A percentile compares a stretch with the other conserved stretches of the same genome.
Conservation (phyloP, 2,113 vertebrate species). For the Phalacrocorax pelagicus region DNA sequence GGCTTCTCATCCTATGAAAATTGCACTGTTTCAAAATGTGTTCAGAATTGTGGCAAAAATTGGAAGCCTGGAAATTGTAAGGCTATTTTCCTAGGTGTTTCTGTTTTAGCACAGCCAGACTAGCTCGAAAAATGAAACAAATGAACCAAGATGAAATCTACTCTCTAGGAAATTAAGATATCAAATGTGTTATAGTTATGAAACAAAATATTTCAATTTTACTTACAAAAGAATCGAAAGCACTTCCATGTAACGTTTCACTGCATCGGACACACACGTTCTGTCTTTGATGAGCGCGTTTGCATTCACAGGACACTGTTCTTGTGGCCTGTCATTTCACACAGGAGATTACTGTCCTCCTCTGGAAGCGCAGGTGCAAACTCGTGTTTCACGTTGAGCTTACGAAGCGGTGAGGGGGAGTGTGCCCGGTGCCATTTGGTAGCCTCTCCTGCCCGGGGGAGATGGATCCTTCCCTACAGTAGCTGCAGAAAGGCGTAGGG, state of each 20-base stretch:
- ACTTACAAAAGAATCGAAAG: neutral
- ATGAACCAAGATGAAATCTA: neutral
- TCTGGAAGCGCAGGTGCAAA: neutral
- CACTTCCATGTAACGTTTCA: neutral
- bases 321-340: neutral
- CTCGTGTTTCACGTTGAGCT: neutral
- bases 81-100: neutral
- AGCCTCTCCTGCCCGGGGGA: neutral
- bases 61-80: neutral
- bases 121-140: neutral
- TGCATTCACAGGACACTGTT: neutral
- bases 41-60: neutral
- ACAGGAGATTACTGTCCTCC: neutral
- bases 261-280: accelerated
- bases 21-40: neutral
- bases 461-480: neutral
- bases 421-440: neutral
- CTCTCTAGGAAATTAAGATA: neutral
- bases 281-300: neutral
- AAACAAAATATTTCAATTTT: neutral
- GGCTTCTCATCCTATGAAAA: neutral
- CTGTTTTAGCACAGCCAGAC: neutral
- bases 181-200: neutral
- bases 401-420: accelerated
- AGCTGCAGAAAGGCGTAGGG: neutral